Evolutionary conservation across 2,113 vertebrate species (phyloP).

Genomic region (Mesoclemmys tuberculata): DNA sequence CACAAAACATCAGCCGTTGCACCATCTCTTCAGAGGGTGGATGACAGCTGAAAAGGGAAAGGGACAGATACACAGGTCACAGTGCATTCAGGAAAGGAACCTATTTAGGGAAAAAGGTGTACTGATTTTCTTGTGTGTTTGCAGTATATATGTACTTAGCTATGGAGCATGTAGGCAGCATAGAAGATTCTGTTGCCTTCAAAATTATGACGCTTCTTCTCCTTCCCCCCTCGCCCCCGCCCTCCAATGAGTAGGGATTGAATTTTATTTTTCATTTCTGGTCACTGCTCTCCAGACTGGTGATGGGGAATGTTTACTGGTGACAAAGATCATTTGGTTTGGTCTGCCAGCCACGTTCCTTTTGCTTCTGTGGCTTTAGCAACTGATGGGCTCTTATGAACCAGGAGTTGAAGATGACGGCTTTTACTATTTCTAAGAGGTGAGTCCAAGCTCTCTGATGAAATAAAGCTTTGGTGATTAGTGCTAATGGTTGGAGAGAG

Average conservation of each 20-base stretch:
- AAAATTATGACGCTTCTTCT: background rate
- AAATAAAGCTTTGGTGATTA: too few relatives aligned
- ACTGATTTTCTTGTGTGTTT: background rate
- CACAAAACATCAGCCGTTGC: conserved; percentile 46
- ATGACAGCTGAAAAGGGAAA: conserved; percentile 33
- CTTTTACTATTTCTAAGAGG: too few relatives aligned
- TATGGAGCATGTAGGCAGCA: background rate
- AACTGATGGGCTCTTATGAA: too few relatives aligned
- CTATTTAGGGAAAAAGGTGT: background rate
- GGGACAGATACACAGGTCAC: background rate
- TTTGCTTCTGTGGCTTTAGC: too few relatives aligned
- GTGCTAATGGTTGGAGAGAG: too few relatives aligned
- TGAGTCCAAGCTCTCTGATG: too few relatives aligned
- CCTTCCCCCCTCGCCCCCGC: background rate
- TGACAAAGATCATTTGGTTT: background rate
- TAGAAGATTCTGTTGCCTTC: background rate
- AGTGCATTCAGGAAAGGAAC: conserved; percentile 6
- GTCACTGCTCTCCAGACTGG: background rate
- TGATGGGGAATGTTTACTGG: background rate
- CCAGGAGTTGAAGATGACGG: too few relatives aligned
- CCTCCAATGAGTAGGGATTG: background rate
- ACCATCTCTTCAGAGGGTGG: background rate
- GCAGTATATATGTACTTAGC: background rate
- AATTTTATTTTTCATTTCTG: background rate
- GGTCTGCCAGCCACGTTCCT: too few relatives aligned